Evolutionary conservation across 2,888 invertebrate species (phyloP), one percentile per base, ranked within the genome.

Genomic region (Drosophila buzzatii): DNA sequence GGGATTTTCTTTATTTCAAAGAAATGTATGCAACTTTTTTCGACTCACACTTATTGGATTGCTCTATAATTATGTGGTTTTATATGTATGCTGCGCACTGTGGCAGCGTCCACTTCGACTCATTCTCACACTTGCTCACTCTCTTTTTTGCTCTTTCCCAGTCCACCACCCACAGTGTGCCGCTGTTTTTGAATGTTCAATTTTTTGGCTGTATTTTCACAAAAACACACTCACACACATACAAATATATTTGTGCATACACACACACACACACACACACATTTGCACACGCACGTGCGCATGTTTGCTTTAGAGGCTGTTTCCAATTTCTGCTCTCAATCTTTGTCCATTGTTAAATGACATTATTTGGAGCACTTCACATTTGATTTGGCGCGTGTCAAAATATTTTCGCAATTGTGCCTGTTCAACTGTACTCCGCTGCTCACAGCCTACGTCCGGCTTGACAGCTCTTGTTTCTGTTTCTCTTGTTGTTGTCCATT

Each of bases 351-450:
- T 84, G 84, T 83, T 57, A 70, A 85, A 75, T 86, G 74, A 81
- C 84, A 86, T 86, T 89, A 83, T 86, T 86, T 79, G 56, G 62
- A 79, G 86, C 84, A 76, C 71, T 88, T 73, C 61, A 70, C 76
- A 76, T 85, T 85, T 69, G 71, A 79, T 78, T 75, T 74, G 68
- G 81, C 79, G 76, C 66, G 68, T 85, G 86, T 77, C 70, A 71
- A 85, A 85, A 81, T 77, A 88, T 80, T 76, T 78, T 78, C 57
- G 55, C 62, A 70, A 66, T 61, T 70, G 42, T 65, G 70, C 75
- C 52, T 66, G 60, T 55, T 62, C 53, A 56, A 61, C 62, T 57
- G 55, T 53, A 55, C 59, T 35, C 20, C 71, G 47, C 52, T 35
- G 44, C 58, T 39, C 61, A n/a, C 27, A 18, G 53, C 9, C 68